Base-by-base conservation (phyloP, 2,888 invertebrate genomes). In the Drosophila putrida region DNA sequence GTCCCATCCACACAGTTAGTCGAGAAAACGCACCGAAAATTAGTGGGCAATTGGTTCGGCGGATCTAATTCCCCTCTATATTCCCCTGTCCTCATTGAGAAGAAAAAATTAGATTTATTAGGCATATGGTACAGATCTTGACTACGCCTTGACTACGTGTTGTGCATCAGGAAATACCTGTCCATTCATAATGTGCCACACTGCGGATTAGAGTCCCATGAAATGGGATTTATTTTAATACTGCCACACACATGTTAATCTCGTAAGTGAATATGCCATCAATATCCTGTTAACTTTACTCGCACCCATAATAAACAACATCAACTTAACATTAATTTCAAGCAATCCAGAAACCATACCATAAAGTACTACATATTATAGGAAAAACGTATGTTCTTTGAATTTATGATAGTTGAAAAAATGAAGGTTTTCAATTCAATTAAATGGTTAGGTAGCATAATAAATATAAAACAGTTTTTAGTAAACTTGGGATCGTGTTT, bases 21-120 rank as follows among this genome's bases (percentile, higher is more conserved):
- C 87, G 75, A 81, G 67, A 83, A 83, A 83, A 83, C 82, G 87
- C 87, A 86, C 72, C 44, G 39, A 86, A 83, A 83, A 86, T 83
- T 86, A 83, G 82, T 81, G 75, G 63, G 66, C 82, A 86, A 83
- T 83, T 83, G 87, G 75, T 73, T 70, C 55, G 11, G 20, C 15
- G 35, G 27, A 9, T 39, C 11, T 39, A 27, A 28, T 15, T 6
- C 9, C 9, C 43, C 54, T 20, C 28, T 10, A 13, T 8, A 28
- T 9, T 39, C 25, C 38, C 9, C 38, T 38, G 4, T 10, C 25
- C 25, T 27, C 53, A 33, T 36, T 33, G 31, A 53, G 35, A 35
- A 36, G 9, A 49, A n/a, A 47, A 70, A 80, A 81, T 74, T 67
- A 85, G 85, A 85, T 85, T 85, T 88, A 82, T 83, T 85, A 73